phyloP scores from a whole-genome alignment of 2,888 invertebrate species.

The Eueremaeus valkanovi region DNA sequence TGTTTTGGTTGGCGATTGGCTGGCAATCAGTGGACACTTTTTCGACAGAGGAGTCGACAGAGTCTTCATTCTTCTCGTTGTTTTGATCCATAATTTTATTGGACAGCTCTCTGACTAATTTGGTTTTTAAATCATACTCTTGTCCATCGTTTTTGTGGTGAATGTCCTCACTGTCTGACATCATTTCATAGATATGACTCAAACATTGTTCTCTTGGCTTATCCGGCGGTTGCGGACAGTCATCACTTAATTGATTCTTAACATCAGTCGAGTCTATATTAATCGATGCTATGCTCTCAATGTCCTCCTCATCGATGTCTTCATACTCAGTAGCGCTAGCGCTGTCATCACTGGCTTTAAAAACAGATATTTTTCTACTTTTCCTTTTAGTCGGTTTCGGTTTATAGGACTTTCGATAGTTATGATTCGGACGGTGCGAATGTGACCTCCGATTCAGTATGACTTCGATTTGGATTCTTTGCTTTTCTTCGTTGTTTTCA shows the following conservation, averaged over 20 bases:
- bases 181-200: conserved; percentile 16
- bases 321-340: conserved; percentile 19
- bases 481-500: neutral
- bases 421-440: neutral
- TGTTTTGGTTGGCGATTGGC: neutral
- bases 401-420: neutral
- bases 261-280: too few relatives aligned
- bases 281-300: too few relatives aligned
- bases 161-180: neutral
- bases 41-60: neutral
- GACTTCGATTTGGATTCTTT: neutral
- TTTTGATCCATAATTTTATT: too few relatives aligned
- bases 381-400: neutral
- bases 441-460: neutral
- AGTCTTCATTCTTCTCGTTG: too few relatives aligned
- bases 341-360: neutral
- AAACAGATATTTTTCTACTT: neutral
- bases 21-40: neutral
- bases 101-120: neutral
- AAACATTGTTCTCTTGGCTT: neutral
- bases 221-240: too few relatives aligned
- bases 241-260: too few relatives aligned
- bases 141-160: neutral
- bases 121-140: neutral
- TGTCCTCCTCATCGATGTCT: conserved; percentile 14